Conservation (phyloP, 1,140 invertebrate genomes). For the Bombus fervidus region DNA sequence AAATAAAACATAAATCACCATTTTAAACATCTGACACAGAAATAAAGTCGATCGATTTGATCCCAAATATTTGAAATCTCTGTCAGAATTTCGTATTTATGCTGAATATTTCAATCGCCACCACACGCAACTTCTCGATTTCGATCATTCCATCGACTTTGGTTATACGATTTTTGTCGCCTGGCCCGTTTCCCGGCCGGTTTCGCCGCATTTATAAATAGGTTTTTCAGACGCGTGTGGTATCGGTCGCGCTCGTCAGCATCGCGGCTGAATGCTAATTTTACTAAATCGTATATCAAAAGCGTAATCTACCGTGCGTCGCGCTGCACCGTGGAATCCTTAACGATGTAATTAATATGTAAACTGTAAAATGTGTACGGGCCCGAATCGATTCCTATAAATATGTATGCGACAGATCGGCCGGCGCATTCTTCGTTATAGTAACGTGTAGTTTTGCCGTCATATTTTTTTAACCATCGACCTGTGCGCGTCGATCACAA, state of each 20-base stretch:
- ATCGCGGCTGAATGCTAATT: conserved; percentile 22
- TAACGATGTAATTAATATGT: conserved; percentile 61
- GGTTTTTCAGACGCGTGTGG: neutral
- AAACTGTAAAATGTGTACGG: conserved; percentile 50
- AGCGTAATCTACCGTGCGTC: conserved; percentile 41
- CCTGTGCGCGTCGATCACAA: too few species aligned
- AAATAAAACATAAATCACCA: too few species aligned
- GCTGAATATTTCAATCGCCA: neutral
- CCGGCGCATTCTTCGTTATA: conserved; percentile 36
- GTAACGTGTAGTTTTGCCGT: neutral
- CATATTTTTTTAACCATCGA: neutral
- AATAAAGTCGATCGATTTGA: too few species aligned
- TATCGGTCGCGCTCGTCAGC: neutral
- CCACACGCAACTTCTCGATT: neutral
- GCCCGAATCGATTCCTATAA: conserved; percentile 43
- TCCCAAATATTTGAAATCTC: neutral
- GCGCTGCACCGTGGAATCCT: conserved; percentile 40
- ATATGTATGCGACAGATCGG: conserved; percentile 52
- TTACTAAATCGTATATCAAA: conserved; percentile 39
- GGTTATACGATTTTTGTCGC: neutral
- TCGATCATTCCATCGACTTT: neutral
- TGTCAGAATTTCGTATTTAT: neutral
- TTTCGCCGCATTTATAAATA: conserved; percentile 2
- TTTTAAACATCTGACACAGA: too few species aligned
- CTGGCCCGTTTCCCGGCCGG: neutral